Conservation (phyloP, 92 coral and sea anemone species). For the Paramuricea clavata region DNA sequence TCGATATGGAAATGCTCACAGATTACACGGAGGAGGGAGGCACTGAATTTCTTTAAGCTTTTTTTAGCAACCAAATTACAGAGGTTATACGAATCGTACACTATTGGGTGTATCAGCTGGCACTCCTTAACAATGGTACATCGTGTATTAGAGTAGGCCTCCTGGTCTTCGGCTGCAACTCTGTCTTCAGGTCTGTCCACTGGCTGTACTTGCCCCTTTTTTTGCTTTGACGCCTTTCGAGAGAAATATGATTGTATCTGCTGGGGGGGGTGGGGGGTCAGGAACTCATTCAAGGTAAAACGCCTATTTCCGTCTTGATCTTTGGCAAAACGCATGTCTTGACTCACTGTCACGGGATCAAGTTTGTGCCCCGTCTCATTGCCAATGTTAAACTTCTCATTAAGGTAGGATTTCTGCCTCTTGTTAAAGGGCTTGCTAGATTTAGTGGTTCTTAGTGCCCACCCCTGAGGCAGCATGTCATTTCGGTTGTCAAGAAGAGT, state of each 20-base stretch:
- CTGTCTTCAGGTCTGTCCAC: constrained; percentile 3
- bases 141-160: constrained; percentile 38
- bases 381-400: constrained; percentile 66
- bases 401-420: constrained; percentile 64
- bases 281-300: constrained; percentile 65
- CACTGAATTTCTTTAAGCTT: constrained; percentile 53
- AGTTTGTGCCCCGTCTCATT: constrained; percentile 45
- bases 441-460: constrained; percentile 62
- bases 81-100: constrained; percentile 45
- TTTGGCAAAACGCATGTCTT: constrained; percentile 60
- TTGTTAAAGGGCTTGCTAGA: constrained; percentile 53
- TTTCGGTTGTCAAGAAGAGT: constrained; percentile 17
- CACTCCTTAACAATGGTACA: constrained; percentile 41
- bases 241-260: constrained; percentile 57
- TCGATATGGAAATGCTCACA: constrained; percentile 57
- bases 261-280: constrained; percentile 52
- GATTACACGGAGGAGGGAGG: constrained; percentile 48
- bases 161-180: constrained; percentile 40
- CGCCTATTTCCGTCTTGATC: constrained; percentile 46
- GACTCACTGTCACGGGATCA: constrained; percentile 69
- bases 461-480: constrained; percentile 51
- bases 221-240: constrained; percentile 40
- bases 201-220: constrained; percentile 39
- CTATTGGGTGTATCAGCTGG: constrained; percentile 57
- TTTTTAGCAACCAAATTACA: constrained; percentile 51